Evolutionary conservation across 2,797 vertebrate genomes (phyloP).

Genomic region (Tadarida brasiliensis): DNA sequence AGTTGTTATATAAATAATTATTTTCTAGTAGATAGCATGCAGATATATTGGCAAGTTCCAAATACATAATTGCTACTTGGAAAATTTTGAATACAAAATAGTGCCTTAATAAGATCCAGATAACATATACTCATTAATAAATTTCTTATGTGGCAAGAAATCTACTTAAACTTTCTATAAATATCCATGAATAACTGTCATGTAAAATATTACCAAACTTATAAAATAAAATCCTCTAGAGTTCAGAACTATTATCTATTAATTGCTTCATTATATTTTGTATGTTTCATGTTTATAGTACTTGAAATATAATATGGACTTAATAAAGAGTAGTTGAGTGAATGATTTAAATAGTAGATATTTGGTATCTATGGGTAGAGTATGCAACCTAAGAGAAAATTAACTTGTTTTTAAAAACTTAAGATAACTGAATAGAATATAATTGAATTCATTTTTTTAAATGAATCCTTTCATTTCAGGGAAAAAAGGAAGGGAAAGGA

Average conservation of each 20-base stretch:
- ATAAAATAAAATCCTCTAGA: background rate
- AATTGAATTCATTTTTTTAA: constrained; percentile 69
- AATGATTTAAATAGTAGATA: background rate
- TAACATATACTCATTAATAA: constrained; percentile 18
- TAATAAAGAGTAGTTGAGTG: constrained; percentile 17
- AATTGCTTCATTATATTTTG: background rate
- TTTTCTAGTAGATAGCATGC: background rate
- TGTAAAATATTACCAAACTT: constrained; percentile 29
- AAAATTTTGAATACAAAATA: constrained; percentile 51
- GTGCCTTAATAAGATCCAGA: background rate
- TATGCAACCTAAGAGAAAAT: constrained; percentile 13
- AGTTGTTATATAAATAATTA: constrained; percentile 39
- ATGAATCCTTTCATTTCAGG: constrained; percentile 86
- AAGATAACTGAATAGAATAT: constrained; percentile 14
- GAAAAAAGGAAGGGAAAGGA: constrained; percentile 90
- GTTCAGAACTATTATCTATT: background rate
- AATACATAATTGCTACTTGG: background rate
- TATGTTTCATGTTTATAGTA: background rate
- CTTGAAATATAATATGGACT: background rate
- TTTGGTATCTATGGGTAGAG: background rate
- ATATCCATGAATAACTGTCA: background rate
- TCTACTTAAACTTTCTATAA: background rate
- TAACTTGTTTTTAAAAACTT: background rate
- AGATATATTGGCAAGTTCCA: background rate
- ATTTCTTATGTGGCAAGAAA: constrained; percentile 4